Percentiles rank a stretch among this genome's conserved stretches.
Conservation (phyloP, 2,888 invertebrate species). For the Cartodere bifasciata region DNA sequence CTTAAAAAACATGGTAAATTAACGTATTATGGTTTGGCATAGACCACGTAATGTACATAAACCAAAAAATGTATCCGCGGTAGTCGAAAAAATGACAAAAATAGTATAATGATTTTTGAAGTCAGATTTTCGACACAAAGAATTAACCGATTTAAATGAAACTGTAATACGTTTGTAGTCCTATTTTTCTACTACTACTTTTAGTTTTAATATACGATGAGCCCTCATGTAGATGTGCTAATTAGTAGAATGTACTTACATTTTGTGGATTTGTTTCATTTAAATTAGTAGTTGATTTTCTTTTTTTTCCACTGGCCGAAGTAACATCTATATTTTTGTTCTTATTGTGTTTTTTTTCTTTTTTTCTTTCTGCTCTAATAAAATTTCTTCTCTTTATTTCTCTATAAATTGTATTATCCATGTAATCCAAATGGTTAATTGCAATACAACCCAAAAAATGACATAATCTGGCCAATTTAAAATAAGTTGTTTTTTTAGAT, state of each 20-base stretch:
- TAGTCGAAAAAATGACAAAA: too few relatives aligned
- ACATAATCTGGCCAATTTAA: slow-evolving; percentile 17
- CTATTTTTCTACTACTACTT: too few relatives aligned
- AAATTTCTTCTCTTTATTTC: slow-evolving; percentile 59
- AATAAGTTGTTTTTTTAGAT: slow-evolving; percentile 5
- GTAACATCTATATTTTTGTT: slow-evolving; percentile 25
- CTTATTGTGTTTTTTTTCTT: slow-evolving; percentile 32
- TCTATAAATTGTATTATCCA: slow-evolving; percentile 72
- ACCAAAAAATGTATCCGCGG: too few relatives aligned
- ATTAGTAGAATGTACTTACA: neutral
- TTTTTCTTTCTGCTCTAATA: slow-evolving; percentile 26
- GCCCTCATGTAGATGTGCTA: too few relatives aligned
- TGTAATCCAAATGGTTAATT: slow-evolving; percentile 62
- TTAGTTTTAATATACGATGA: too few relatives aligned
- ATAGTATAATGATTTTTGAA: too few relatives aligned
- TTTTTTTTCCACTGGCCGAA: slow-evolving; percentile 7
- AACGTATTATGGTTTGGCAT: too few relatives aligned
- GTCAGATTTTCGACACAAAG: too few relatives aligned
- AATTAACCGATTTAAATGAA: too few relatives aligned
- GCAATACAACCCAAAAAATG: slow-evolving; percentile 63
- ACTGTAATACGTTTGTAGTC: too few relatives aligned
- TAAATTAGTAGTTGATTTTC: slow-evolving; percentile 11
- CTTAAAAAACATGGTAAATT: too few relatives aligned
- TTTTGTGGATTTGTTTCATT: slow-evolving; percentile 5
- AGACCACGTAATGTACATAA: too few relatives aligned